Evolutionary conservation across 2,888 invertebrate species (phyloP), one percentile per base, ranked within the genome.

Genomic region (Prenolepis imparis): DNA sequence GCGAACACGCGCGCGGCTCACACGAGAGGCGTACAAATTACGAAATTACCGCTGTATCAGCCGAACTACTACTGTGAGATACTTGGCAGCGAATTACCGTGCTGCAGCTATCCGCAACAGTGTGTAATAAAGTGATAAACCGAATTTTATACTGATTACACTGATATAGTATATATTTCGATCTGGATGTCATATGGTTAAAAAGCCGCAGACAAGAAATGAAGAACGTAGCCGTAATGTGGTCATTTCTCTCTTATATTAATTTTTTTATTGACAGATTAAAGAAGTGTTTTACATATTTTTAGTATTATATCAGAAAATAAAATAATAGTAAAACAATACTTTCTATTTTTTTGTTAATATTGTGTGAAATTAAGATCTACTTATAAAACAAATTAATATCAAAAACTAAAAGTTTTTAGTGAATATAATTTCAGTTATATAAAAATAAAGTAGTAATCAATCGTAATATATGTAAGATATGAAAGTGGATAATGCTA

Each of bases 11-110:
- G 88, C 75, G 78, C 64, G 36, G 68, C 74, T 73, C 81, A 72
- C 74, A 80, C 82, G 80, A 73, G 52, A 67, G 82, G 83, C 82
- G 87, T 87, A 87, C 87, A 85, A 83, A 87, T 87, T 86, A 89
- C 84, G 73, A 85, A 87, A 87, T 89, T 89, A 85, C 84, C 73
- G 75, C 74, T 78, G 82, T 82, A 87, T 83, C 86, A 84, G 85
- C 78, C 80, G 70, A 74, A 86, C 73, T 66, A 75, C 63, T 57
- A 32, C 77, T 57, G 21, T 55, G 77, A 81, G 84, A 83, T 72
- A 74, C 81, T 52, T 77, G 70, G 83, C 68, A 75, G 84, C 73
- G 73, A 72, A 80, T 80, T 80, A 87, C 67, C 89, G 64, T 61
- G 64, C 57, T 24, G 57, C 57, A 21, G 24, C 78, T 44, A 78